Percentiles rank a stretch among this genome's conserved stretches.
Evolutionary conservation across 2,113 vertebrate species (phyloP).

Genomic region (Condylura cristata): DNA sequence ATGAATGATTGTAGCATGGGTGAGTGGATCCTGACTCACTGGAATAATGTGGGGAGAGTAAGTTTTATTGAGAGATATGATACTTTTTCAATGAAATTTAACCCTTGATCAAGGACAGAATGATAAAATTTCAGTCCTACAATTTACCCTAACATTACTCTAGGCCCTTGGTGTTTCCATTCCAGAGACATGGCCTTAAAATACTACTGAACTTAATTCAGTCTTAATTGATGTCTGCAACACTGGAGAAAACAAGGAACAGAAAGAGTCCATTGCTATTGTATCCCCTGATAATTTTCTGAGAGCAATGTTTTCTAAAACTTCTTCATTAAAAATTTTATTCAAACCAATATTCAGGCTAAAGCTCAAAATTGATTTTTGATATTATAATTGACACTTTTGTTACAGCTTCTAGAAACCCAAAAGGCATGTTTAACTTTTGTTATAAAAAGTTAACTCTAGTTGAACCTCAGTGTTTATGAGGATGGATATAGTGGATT

Average conservation of each 20-base stretch:
- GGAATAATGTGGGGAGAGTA: not conserved
- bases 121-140: not conserved
- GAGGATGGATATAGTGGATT: not conserved
- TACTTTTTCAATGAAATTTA: not conserved
- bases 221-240: not conserved
- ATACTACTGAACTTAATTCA: not conserved
- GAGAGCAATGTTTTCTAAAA: conserved; percentile 56
- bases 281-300: not conserved
- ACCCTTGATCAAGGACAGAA: not conserved
- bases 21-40: not conserved
- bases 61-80: not conserved
- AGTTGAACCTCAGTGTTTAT: not conserved
- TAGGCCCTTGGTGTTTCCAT: not conserved
- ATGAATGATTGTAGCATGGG: not conserved
- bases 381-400: conserved; percentile 29
- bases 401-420: not conserved
- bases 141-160: not conserved
- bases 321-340: conserved; percentile 55
- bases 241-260: not conserved
- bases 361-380: conserved; percentile 49
- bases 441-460: not conserved
- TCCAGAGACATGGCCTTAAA: not conserved
- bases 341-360: conserved; percentile 1
- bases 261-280: not conserved
- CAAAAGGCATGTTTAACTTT: not conserved